Conservation (phyloP, 1,140 invertebrate genomes). For the Eumaeus atala region DNA sequence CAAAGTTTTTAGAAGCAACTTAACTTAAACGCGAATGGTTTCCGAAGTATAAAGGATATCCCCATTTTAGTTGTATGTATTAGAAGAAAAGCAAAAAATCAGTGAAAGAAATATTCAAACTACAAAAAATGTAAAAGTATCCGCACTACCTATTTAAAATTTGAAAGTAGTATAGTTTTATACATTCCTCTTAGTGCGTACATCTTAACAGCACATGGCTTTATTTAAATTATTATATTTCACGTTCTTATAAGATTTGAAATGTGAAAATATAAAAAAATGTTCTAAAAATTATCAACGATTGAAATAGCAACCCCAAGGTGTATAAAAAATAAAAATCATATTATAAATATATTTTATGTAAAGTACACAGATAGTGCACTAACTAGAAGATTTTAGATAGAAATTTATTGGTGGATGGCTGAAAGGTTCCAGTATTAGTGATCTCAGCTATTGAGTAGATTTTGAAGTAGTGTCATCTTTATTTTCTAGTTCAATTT, state of each 20-base stretch:
- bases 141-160: not conserved
- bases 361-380: constrained; percentile 5
- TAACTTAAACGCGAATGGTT: not conserved
- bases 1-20: not conserved
- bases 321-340: constrained; percentile 1
- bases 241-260: not conserved
- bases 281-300: constrained; percentile 6
- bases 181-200: constrained; percentile 5
- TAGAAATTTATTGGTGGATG: constrained; percentile 2
- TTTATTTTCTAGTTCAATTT: too few species aligned
- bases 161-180: constrained; percentile 3
- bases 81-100: not conserved
- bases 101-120: not conserved
- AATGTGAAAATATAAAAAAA: not conserved
- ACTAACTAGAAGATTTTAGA: constrained; percentile 3
- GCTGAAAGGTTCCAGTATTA: constrained; percentile 6
- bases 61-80: not conserved
- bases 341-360: constrained; percentile 7
- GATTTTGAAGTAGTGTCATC: not conserved
- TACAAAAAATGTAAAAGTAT: constrained; percentile 1
- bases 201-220: constrained; percentile 1
- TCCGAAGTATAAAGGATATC: not conserved
- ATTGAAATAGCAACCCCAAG: not conserved
- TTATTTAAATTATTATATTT: constrained; percentile 5
- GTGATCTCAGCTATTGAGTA: constrained; percentile 2